These are phyloP conservation scores for Caloenas nicobarica DNA, from an alignment of 2,113 vertebrate species.

Conservation along the genomic window DNA sequence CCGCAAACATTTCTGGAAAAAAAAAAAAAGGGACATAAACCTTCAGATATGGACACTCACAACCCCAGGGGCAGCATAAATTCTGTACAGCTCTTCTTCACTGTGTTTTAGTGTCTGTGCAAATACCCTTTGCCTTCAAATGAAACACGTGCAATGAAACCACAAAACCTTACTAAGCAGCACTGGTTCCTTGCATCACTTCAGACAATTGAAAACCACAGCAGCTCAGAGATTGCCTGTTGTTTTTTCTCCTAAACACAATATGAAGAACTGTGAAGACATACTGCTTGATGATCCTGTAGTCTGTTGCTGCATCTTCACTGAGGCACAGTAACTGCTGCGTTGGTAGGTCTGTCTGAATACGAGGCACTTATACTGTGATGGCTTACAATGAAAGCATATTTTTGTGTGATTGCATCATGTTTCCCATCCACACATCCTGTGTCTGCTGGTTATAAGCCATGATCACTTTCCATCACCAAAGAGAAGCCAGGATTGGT, in stretches of 20 bases:
- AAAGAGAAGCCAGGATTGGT: not conserved
- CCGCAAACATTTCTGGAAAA: not conserved
- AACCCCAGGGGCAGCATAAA: slow-evolving; percentile 1
- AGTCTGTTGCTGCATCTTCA: not conserved
- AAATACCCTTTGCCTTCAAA: slow-evolving; percentile 24
- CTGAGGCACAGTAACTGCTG: not conserved
- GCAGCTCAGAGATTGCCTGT: not conserved
- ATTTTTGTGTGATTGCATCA: not conserved
- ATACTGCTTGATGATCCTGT: not conserved
- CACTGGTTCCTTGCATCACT: not conserved
- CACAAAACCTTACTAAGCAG: not conserved
- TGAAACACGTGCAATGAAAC: slow-evolving; percentile 4
- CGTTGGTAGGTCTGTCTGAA: not conserved
- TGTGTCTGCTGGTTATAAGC: not conserved
- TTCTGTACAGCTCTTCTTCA: not conserved
- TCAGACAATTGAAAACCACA: slow-evolving; percentile 4
- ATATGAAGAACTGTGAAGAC: not conserved
- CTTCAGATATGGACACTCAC: not conserved
- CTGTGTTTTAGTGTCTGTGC: slow-evolving; percentile 2
- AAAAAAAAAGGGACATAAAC: not conserved
- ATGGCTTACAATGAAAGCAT: not conserved
- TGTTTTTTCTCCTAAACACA: not conserved
- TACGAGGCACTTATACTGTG: fast-evolving
- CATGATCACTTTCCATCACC: not conserved
- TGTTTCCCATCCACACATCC: not conserved